Percentiles rank a stretch among this genome's conserved stretches.
Conservation (phyloP, 2,888 invertebrate species). For the Exephanes ischioxanthus region DNA sequence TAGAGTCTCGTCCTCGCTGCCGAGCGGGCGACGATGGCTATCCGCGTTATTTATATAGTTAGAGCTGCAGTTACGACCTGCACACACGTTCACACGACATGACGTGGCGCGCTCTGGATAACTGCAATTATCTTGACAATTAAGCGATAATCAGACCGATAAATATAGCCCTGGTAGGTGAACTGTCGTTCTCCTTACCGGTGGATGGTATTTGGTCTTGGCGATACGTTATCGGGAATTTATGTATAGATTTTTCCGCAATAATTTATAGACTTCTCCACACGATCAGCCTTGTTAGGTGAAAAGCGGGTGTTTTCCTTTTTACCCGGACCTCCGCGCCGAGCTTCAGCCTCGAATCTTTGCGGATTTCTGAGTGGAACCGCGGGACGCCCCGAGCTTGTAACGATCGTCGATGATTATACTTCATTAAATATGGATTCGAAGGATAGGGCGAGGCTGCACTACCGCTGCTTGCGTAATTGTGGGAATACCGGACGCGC, state of each 20-base stretch:
- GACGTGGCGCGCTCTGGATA: constrained; percentile 58
- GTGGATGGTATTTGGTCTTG: background rate
- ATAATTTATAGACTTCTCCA: background rate
- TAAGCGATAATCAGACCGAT: constrained; percentile 52
- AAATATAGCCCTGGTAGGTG: constrained; percentile 19
- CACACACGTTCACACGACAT: constrained; percentile 70
- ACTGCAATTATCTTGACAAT: constrained; percentile 65
- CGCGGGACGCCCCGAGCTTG: constrained; percentile 43
- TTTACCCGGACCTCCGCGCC: background rate
- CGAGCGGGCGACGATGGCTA: constrained; percentile 74
- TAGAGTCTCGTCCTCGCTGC: constrained; percentile 42
- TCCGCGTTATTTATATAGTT: constrained; percentile 75
- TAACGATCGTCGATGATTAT: constrained; percentile 77
- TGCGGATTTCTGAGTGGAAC: constrained; percentile 31
- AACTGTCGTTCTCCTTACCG: background rate
- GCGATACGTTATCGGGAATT: background rate
- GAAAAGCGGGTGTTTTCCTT: background rate
- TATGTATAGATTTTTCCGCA: background rate
- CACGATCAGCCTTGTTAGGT: background rate
- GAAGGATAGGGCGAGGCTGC: constrained; percentile 69
- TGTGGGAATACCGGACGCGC: constrained; percentile 79
- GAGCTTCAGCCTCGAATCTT: background rate
- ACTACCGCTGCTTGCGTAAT: constrained; percentile 77
- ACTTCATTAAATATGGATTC: constrained; percentile 81
- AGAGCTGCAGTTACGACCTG: constrained; percentile 71